Evolutionary conservation across 2,797 vertebrate genomes (phyloP).

Genomic region (Pachyuromys duprasi): DNA sequence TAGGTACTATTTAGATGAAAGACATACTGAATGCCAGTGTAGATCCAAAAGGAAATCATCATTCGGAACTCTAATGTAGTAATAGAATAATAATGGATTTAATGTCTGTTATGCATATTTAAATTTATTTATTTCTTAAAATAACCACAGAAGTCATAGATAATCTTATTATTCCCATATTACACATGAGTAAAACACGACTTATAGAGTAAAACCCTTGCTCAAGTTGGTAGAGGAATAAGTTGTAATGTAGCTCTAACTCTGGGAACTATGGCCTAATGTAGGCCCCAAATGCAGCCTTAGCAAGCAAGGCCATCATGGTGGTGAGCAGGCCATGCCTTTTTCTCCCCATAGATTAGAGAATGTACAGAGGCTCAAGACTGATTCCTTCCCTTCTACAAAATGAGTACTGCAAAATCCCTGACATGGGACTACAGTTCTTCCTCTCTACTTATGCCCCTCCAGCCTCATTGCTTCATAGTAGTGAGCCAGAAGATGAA

Average conservation of each 20-base stretch:
- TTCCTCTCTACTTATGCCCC: background rate
- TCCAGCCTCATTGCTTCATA: background rate
- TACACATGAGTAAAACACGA: background rate
- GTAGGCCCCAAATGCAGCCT: background rate
- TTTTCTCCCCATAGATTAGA: background rate
- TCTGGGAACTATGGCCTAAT: background rate
- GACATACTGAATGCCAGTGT: background rate
- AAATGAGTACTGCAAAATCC: background rate
- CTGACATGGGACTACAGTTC: background rate
- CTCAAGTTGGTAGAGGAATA: background rate
- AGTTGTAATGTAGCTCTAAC: background rate
- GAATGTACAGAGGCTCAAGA: background rate
- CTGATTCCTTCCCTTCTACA: background rate
- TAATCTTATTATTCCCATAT: background rate
- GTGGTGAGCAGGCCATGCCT: background rate
- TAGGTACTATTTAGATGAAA: conserved; percentile 33
- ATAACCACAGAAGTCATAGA: background rate
- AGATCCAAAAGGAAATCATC: background rate
- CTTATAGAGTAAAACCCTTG: background rate
- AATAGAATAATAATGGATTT: background rate
- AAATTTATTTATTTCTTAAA: conserved; percentile 39
- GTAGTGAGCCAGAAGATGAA: conserved; percentile 42
- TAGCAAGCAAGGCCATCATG: fast-evolving
- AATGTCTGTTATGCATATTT: background rate
- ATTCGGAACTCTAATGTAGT: background rate